These are phyloP conservation scores for Bagarius yarrelli DNA, from an alignment of 2,113 vertebrate species.

Conservation along the genomic window DNA sequence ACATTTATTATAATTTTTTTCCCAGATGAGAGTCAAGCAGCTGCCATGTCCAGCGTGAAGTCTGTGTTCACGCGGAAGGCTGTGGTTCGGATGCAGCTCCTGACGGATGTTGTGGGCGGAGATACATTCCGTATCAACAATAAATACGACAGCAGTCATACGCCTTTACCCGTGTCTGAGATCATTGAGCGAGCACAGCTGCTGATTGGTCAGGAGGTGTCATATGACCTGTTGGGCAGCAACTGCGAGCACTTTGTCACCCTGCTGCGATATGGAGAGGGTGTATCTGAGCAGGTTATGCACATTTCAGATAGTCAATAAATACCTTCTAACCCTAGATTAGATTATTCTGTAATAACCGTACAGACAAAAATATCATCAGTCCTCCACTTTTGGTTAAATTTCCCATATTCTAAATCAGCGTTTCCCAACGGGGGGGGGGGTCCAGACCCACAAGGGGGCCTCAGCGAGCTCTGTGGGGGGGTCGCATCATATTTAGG, in stretches of 20 bases:
- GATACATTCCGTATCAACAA: constrained; percentile 86
- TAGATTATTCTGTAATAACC: too few relatives aligned
- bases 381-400: too few relatives aligned
- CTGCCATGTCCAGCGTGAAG: constrained; percentile 76
- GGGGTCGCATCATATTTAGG: too few relatives aligned
- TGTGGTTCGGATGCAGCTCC: constrained; percentile 86
- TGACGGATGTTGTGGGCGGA: constrained; percentile 83
- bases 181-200: constrained; percentile 79
- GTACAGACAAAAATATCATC: too few relatives aligned
- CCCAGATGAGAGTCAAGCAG: constrained; percentile 76
- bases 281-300: constrained; percentile 83
- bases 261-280: constrained; percentile 82
- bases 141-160: constrained; percentile 80
- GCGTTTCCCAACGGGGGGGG: too few relatives aligned
- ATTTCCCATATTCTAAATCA: too few relatives aligned
- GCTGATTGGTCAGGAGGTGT: constrained; percentile 80
- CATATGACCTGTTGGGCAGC: constrained; percentile 81
- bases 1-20: neutral
- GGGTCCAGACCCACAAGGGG: too few relatives aligned
- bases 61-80: constrained; percentile 88
- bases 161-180: constrained; percentile 74
- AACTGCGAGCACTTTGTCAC: constrained; percentile 98
- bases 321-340: neutral
- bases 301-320: neutral
- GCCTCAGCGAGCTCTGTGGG: too few relatives aligned